Evolutionary conservation across 2,113 vertebrate species (phyloP).

Genomic region (Oncorhynchus gorbuscha): DNA sequence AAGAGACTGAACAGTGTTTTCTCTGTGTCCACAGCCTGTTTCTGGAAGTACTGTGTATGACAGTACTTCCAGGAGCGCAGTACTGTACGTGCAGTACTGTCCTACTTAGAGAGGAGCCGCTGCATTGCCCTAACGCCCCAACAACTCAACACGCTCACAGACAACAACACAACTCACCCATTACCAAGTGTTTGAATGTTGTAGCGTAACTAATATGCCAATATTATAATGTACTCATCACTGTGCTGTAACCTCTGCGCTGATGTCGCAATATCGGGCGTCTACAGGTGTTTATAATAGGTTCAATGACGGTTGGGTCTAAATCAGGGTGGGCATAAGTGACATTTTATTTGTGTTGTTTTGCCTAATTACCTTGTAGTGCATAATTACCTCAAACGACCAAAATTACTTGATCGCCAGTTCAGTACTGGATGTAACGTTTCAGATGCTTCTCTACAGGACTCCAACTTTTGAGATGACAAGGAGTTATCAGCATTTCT

Average conservation of each 20-base stretch:
- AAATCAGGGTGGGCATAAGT: constrained; percentile 36
- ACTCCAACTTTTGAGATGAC: constrained; percentile 7
- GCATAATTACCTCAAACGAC: background rate
- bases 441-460: no score
- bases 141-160: constrained; percentile 39
- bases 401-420: constrained; percentile 23
- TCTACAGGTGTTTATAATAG: no score
- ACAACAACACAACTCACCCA: constrained; percentile 30
- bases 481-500: background rate
- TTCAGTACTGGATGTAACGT: background rate
- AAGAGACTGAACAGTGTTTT: background rate
- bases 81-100: no score
- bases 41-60: constrained; percentile 81
- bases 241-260: no score
- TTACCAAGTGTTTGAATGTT: no score
- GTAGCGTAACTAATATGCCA: no score
- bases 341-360: constrained; percentile 27
- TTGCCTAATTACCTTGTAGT: background rate
- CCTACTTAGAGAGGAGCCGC: constrained; percentile 27
- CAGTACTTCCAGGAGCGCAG: background rate
- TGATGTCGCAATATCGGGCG: no score
- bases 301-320: constrained; percentile 13
- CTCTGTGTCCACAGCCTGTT: constrained; percentile 64
- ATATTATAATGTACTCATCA: no score
- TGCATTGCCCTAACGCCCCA: constrained; percentile 37